Evolutionary conservation across 2,797 vertebrate genomes (phyloP), one percentile per base, ranked within the genome.

Genomic region (Sibirionetta formosa): DNA sequence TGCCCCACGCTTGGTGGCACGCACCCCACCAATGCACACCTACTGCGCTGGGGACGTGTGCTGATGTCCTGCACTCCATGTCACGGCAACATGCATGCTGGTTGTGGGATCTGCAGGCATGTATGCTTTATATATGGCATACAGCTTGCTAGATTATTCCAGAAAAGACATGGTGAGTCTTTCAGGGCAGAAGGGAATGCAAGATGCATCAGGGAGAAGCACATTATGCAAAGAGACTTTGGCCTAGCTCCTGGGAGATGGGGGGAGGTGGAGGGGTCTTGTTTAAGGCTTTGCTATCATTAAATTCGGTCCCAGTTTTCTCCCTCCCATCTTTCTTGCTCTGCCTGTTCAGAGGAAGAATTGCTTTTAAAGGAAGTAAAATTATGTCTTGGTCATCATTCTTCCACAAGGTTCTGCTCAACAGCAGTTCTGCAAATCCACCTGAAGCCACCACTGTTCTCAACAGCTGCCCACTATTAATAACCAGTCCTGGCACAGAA

Each of bases 1-100:
- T 1, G 1, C 23, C 7, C 54, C 54, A 10, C 8, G 0, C 22
- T 50, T 4, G 48, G 48, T 50, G 48, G 48, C 23, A 20, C 23
- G 48, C 23, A 24, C 48, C 23, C 23, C 48, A 8, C 48, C 50
- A 0, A n/a, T 3, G 14, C 0, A 0, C 58, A 2, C 7, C 0
- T 3, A 40, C 64, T 13, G 31, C 4, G 16, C 36, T 18, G 69
- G 50, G 16, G 53, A 44, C 11, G 14, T 15, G 0, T 1, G 29
- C 78, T 64, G 7, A 56, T 29, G 56, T 51, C 64, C 54, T 46
- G 3, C 0, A 1, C 50, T 50, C 38, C 5, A 7, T 0, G 1
- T 56, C 72, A 53, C 1, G 1, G 57, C 44, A 69, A 26, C 53
- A 8, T 1, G 79, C 85, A 81, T 0, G 0, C 35, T 14, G 42